Evolutionary conservation across 2,888 invertebrate species (phyloP), one percentile per base, ranked within the genome.

Genomic region (Tetragonula carbonaria): DNA sequence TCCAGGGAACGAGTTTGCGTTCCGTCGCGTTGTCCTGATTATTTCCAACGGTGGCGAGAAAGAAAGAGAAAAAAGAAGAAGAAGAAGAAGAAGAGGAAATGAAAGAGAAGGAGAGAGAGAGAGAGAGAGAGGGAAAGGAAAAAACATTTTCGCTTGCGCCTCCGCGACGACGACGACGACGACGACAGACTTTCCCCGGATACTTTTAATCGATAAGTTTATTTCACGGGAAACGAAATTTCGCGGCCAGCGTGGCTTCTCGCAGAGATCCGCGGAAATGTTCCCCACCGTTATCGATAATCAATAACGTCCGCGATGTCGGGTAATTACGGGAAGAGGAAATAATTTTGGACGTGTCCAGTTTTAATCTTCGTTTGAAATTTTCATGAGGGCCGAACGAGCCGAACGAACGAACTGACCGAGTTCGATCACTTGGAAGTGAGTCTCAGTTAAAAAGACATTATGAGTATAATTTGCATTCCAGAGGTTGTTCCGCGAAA

Each of bases 281-380:
- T 70, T 68, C 33, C 1, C 57, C 14, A 18, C 63, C 65, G 59
- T n/a, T 84, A 76, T 79, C 62, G 84, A 18, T 84, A 79, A 85
- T 85, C 84, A 78, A 84, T 83, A 84, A 74, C 45, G n/a, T 63
- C n/a, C 51, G 55, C 38, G 21, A 6, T 53, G 53, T 57, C n/a
- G 51, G 28, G 55, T 84, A 84, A 84, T 83, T 70, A 78, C 53
- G 70, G 59, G 65, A 72, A 21, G 70, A 62, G 71, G 66, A 71
- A 73, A 78, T 78, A 70, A 78, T 74, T 70, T 74, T 14, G 51
- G 21, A 16, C 66, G 70, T 50, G 70, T 70, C 74, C 72, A 66
- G 70, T 62, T 83, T 82, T 78, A 70, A 82, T 70, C 66, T 50
- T 45, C 33, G 14, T 5, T 33, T 84, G 78, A 84, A 83, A 74